Base-by-base conservation (phyloP, 2,888 invertebrate species). In the Auanema sp. region DNA sequence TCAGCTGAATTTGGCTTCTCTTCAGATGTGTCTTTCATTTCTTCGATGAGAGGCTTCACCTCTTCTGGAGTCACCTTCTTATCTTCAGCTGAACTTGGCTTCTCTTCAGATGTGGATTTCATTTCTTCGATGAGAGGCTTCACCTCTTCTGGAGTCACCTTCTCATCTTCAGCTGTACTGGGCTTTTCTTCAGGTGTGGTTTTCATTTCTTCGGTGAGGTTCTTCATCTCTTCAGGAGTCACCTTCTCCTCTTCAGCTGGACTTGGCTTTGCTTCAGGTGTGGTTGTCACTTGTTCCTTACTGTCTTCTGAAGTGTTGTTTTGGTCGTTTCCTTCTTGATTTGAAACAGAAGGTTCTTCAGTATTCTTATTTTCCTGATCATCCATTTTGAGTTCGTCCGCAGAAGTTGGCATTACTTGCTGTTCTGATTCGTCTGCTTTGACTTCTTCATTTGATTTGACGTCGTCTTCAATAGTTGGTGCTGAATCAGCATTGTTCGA, bases 21-120 rank as follows among this genome's bases (percentile, higher is more conserved):
- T 21, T 59, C 64, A 4, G 59, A n/a, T 57, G 58, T 52, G 44
- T 52, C 49, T 51, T 58, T 52, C 18, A 44, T 25, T 62, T 60
- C 50, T n/a, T n/a, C n/a, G n/a, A 41, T 33, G 41, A 42, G 49
- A 21, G 57, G 21, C 18, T 14, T 16, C 11, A 14, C 42, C 14
- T 12, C 5, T 42, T 61, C 64, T 23, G 61, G 23, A 16, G 63
- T 21, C 43, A 43, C n/a, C 5, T 12, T 44, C n/a, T 41, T 61
- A 16, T 21, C 24, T 56, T 63, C 58, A 1, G 56, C 21, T 54
- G 21, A 11, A 14, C 12, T 25, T 42, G 55, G n/a, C n/a, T n/a
- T n/a, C n/a, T n/a, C n/a, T n/a, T n/a, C n/a, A 18, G 11, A 12
- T 42, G 51, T 23, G 11, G 11, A 33, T 16, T 54, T 23, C 49